These are phyloP conservation scores for Chelmon rostratus DNA, from an alignment of 2,797 vertebrate genomes.

Conservation along the genomic window DNA sequence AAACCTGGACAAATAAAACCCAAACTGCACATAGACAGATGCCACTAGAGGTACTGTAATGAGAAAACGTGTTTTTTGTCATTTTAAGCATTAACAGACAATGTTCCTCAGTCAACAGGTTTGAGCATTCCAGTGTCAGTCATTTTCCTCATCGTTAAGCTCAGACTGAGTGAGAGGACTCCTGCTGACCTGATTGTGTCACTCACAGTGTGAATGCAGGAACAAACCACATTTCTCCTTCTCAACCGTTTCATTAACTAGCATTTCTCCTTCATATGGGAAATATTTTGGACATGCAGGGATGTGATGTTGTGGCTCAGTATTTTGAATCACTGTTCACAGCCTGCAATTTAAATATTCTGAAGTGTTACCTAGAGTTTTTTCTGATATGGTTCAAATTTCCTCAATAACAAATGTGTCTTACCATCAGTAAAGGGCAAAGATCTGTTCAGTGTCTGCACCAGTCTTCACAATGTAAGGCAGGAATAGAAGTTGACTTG, in stretches of 20 bases:
- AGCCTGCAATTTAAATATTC: background rate
- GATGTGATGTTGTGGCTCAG: background rate
- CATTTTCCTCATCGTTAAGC: background rate
- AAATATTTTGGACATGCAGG: background rate
- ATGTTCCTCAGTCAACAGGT: too few species aligned
- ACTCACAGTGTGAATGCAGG: background rate
- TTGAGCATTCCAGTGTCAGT: too few species aligned
- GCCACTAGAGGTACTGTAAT: too few species aligned
- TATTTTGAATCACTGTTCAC: background rate
- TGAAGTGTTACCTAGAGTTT: background rate
- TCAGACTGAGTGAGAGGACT: background rate
- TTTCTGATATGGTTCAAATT: background rate
- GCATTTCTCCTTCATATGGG: background rate
- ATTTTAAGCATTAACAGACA: too few species aligned
- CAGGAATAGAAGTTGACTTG: slow-evolving; percentile 18
- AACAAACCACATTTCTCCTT: background rate
- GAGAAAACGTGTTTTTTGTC: too few species aligned
- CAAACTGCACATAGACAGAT: too few species aligned
- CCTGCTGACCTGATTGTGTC: background rate
- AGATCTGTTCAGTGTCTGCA: background rate
- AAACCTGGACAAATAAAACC: too few species aligned
- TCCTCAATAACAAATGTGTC: background rate
- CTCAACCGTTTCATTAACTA: background rate
- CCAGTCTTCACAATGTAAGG: background rate
- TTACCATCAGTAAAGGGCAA: too few species aligned